Conservation (phyloP, 2,797 vertebrate genomes). For the Danio albolineatus region DNA sequence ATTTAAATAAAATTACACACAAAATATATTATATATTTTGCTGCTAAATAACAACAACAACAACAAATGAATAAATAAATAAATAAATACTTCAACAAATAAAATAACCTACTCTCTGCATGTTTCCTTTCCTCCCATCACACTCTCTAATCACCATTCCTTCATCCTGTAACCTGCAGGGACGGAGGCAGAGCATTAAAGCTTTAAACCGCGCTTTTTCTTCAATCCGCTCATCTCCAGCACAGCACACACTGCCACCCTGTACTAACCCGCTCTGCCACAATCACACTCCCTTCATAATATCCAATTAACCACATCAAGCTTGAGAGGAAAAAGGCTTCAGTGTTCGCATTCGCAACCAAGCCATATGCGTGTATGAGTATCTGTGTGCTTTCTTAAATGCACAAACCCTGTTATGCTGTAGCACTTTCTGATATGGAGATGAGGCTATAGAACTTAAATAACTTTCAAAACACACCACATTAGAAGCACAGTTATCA, state of each 20-base stretch:
- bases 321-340: slow-evolving; percentile 55
- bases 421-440: slow-evolving; percentile 81
- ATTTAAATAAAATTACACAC: too few relatives aligned
- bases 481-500: slow-evolving; percentile 50
- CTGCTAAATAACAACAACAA: too few relatives aligned
- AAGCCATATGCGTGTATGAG: slow-evolving; percentile 56
- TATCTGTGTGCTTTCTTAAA: not conserved
- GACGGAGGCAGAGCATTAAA: slow-evolving; percentile 63
- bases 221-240: slow-evolving; percentile 73
- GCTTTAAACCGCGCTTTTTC: slow-evolving; percentile 31
- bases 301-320: slow-evolving; percentile 80
- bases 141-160: slow-evolving; percentile 74
- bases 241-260: slow-evolving; percentile 79
- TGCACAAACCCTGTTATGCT: slow-evolving; percentile 63
- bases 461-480: slow-evolving; percentile 66
- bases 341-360: slow-evolving; percentile 78
- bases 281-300: slow-evolving; percentile 76
- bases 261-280: slow-evolving; percentile 74
- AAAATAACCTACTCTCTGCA: slow-evolving; percentile 11
- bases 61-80: too few relatives aligned
- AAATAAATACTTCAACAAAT: too few relatives aligned
- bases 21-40: not conserved
- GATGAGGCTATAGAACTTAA: slow-evolving; percentile 77
- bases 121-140: slow-evolving; percentile 56
- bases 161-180: slow-evolving; percentile 77